Base-by-base conservation (phyloP, 2,888 invertebrate species). In the Drosophila suboccidentalis region DNA sequence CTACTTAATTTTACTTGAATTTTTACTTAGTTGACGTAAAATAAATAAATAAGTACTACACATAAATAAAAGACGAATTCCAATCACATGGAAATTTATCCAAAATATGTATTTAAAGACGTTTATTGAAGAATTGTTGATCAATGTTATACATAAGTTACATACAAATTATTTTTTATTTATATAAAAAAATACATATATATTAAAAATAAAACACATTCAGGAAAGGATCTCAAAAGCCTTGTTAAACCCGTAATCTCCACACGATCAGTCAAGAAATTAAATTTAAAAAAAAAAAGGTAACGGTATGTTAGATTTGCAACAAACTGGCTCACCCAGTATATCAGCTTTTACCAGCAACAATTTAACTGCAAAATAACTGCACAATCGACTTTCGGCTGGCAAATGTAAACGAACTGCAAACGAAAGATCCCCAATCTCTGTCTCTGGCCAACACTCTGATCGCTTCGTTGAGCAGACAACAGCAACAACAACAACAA, bases 391-490 rank as follows among this genome's bases (percentile, higher is more conserved):
- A 51, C 60, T 51, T 43, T 60, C 60, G 15, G 22, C 38, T 57
- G 47, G 32, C 57, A 57, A 49, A 63, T 63, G 57, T 49, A 63
- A 63, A 63, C 63, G 63, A 57, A 63, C 63, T 63, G 63, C 41
- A 55, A 55, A 55, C 57, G 57, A 46, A 62, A 55, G 55, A 59
- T 39, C 6, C 55, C 43, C 44, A 43, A 44, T 34, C 54, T n/a
- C 19, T 4, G 15, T 15, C 9, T 22, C 26, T 19, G 46, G 32
- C 51, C 51, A 11, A 22, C 9, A 38, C 17, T 29, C 4, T 34
- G 11, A 44, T 22, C 57, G 57, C 57, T 58, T 58, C 36, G 57
- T 22, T 58, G 57, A 38, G 26, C 46, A 44, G 22, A 41, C 13
- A 46, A 34, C 43, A 60, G 39, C 11, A 5, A 29, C 11, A 4